Evolutionary conservation across 2,888 invertebrate genomes (phyloP).

Genomic region (Masnerella sp.): DNA sequence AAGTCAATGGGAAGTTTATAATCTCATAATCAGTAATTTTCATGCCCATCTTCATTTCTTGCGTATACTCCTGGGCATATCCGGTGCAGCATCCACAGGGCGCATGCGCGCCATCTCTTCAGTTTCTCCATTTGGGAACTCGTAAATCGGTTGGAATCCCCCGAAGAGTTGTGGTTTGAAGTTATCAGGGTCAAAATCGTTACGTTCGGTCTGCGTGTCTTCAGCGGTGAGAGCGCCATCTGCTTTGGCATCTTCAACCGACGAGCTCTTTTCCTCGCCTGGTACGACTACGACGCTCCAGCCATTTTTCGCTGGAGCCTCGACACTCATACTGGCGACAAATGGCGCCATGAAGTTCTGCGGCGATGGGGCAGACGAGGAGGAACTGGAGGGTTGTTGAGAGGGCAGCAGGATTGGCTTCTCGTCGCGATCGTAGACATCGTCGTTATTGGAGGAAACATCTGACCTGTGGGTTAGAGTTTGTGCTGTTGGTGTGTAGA

Average conservation of each 20-base stretch:
- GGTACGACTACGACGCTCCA: conserved; percentile 80
- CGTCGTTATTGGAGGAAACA: conserved; percentile 54
- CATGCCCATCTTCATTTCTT: conserved; percentile 39
- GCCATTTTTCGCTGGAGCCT: conserved; percentile 80
- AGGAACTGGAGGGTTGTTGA: conserved; percentile 74
- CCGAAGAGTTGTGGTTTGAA: conserved; percentile 85
- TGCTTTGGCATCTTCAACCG: conserved; percentile 61
- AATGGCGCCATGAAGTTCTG: conserved; percentile 84
- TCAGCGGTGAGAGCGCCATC: conserved; percentile 62
- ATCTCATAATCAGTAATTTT: not conserved
- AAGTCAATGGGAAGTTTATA: too few relatives aligned
- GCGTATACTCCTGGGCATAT: conserved; percentile 53
- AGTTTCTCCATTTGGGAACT: conserved; percentile 69
- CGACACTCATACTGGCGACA: conserved; percentile 83
- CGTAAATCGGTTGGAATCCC: conserved; percentile 85
- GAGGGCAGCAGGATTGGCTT: conserved; percentile 72
- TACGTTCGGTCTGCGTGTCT: conserved; percentile 70
- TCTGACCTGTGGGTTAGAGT: conserved; percentile 67
- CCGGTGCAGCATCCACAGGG: conserved; percentile 12
- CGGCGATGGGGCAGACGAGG: conserved; percentile 77
- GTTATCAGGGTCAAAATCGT: conserved; percentile 81
- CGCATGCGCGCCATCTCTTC: conserved; percentile 22
- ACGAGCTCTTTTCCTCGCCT: conserved; percentile 30
- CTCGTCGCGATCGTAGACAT: conserved; percentile 59
- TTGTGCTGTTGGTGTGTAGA: conserved; percentile 82